Percentiles rank a stretch among this genome's conserved stretches.
These are phyloP conservation scores for Hippocampus barbouri DNA, from an alignment of 2,113 vertebrate species.

Conservation along the genomic window DNA sequence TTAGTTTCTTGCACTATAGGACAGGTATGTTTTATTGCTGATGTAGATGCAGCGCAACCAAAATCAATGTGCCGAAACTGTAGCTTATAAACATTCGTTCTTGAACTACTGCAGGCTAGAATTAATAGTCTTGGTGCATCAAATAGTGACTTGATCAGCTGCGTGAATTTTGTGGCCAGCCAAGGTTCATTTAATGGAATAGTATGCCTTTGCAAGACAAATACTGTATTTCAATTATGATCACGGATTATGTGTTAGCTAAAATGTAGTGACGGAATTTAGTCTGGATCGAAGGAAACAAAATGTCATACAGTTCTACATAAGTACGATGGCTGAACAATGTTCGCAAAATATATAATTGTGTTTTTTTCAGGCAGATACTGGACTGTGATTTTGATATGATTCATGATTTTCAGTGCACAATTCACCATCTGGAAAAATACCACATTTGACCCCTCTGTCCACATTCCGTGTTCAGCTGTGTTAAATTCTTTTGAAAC, in stretches of 20 bases:
- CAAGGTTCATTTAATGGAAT: neutral
- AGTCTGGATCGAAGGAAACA: neutral
- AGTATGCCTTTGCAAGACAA: neutral
- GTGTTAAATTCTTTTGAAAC: too few species aligned
- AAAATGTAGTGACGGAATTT: neutral
- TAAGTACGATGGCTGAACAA: neutral
- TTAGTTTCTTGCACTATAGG: neutral
- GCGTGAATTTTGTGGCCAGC: neutral
- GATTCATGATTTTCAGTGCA: too few species aligned
- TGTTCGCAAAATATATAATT: too few species aligned
- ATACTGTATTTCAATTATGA: neutral
- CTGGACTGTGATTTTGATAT: too few species aligned
- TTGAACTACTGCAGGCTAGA: neutral
- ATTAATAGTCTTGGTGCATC: neutral
- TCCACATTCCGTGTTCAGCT: too few species aligned
- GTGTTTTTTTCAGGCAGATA: too few species aligned
- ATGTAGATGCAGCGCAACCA: neutral
- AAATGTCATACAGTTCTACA: neutral
- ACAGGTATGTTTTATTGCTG: neutral
- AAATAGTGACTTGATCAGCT: neutral
- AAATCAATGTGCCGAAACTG: neutral
- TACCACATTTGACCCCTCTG: too few species aligned
- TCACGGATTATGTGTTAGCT: neutral
- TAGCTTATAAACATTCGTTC: neutral
- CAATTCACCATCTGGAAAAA: too few species aligned